Base-by-base conservation (phyloP, 2,888 invertebrate species). In the Dione juno region DNA sequence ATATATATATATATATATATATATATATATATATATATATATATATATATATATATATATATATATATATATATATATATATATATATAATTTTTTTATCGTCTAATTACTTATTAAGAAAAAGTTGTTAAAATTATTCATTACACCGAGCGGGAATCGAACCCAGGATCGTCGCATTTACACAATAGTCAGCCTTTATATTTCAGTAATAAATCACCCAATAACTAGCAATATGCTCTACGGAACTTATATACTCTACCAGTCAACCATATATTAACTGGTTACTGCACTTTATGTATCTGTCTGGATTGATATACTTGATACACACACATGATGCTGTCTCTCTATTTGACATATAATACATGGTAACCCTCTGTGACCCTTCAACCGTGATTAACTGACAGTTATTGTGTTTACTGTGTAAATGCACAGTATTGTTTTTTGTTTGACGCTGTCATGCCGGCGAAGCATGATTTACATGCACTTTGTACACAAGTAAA, bases 241-340 rank as follows among this genome's bases (percentile, higher is more conserved):
- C 16, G 16, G 48, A 16, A 48, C 48, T 48, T 48, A 48, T 48
- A 16, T 48, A 16, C 16, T 16, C 16, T 9, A 16, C 48, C 14
- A 35, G 54, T 54, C 54, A 54, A 21, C 54, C 35, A 54, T 54
- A 54, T 54, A 57, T 57, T 11, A 40, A 37, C 37, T 10, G 40
- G 37, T 16, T 11, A 50, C 19, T 10, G 21, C 40, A 8, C 40
- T 40, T 8, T 16, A 57, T 57, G 11, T 57, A 57, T 19, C 10
- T 19, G 21, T 10, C 50, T 50, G 21, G 19, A 35, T 9, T 52
- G 19, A 19, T 54, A 54, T 19, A 21, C 11, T 57, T 57, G 57
- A 57, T 57, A 57, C 11, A 37, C 57, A 57, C 37, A 57, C 16
- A 37, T 57, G 54, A 57, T 37, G 16, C 54, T 37, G 21, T 50